Base-by-base conservation (phyloP, 1,140 invertebrate genomes). In the Papilio xuthus region DNA sequence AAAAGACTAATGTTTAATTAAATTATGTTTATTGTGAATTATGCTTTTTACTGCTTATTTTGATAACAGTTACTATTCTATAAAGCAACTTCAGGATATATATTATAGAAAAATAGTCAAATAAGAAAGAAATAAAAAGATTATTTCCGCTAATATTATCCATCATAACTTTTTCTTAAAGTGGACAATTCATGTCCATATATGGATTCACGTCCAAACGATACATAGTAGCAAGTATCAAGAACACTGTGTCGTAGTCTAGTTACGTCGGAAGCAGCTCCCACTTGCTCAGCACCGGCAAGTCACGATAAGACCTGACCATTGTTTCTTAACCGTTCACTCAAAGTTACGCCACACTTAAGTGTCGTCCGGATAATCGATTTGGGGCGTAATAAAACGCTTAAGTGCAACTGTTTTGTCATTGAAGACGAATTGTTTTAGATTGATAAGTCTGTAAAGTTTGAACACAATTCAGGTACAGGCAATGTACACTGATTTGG, bases 251-350 rank as follows among this genome's bases (percentile, higher is more conserved):
- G 60, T 26, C 23, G 12, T 15, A 50, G 44, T 78, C 78, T 79
- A 76, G 63, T 76, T 77, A 67, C 56, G 37, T 73, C 77, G 72
- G 71, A 67, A 80, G 77, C 77, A 79, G 82, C 83, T 76, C 82
- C 83, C 79, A 82, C 63, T 82, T 83, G 82, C 82, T 83, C 74
- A 77, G 78, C 78, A 77, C 79, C 67, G 70, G 77, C 81, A 56
- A 84, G 86, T 88, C 87, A 88, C 88, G 85, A 84, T 74, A 78
- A 44, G 53, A 77, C 82, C 79, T 79, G 79, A 80, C 82, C 78
- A 81, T 85, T 87, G 87, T 89, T 89, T 89, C 86, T 85, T 82
- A 83, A 86, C 84, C 81, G 78, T 83, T 79, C 78, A 50, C 79
- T 79, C 69, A 76, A 72, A 56, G 79, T 86, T 83, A 71, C 79